Evolutionary conservation across 2,888 invertebrate genomes (phyloP).

Genomic region (Synanthedon formicaeformis): DNA sequence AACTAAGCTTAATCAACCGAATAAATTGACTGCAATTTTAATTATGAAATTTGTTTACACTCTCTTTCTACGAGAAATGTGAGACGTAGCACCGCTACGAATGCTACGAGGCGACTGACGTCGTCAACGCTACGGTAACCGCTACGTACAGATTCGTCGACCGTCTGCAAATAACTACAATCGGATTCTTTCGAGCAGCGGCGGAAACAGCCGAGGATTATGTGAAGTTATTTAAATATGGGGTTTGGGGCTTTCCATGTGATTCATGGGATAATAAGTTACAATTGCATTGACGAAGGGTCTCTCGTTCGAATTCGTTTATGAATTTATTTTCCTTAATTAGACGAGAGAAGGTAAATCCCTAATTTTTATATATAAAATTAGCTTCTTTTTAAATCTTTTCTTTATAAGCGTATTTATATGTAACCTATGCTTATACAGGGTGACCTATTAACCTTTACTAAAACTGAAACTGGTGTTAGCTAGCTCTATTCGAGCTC

Average conservation of each 20-base stretch:
- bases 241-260: conserved; percentile 1
- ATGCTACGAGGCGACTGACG: conserved; percentile 52
- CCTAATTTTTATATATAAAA: too few species aligned
- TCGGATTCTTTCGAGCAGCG: conserved; percentile 32
- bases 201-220: conserved; percentile 40
- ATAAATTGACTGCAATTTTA: not conserved
- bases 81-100: conserved; percentile 25
- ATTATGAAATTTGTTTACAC: not conserved
- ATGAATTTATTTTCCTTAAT: not conserved
- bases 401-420: too few species aligned
- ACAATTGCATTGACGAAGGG: not conserved
- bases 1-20: too few species aligned
- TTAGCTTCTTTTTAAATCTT: too few species aligned
- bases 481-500: too few species aligned
- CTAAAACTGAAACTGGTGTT: too few species aligned
- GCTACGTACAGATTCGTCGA: conserved; percentile 14
- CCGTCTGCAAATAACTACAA: conserved; percentile 35
- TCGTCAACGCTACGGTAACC: conserved; percentile 31
- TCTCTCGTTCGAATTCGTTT: not conserved
- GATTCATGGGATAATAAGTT: not conserved
- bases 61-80: conserved; percentile 1
- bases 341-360: too few species aligned
- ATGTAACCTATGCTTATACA: too few species aligned
- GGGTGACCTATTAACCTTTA: too few species aligned
- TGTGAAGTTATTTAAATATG: conserved; percentile 33